Evolutionary conservation across 92 coral and sea anemone genomes (phyloP).

Genomic region (Phenganax subtilis): DNA sequence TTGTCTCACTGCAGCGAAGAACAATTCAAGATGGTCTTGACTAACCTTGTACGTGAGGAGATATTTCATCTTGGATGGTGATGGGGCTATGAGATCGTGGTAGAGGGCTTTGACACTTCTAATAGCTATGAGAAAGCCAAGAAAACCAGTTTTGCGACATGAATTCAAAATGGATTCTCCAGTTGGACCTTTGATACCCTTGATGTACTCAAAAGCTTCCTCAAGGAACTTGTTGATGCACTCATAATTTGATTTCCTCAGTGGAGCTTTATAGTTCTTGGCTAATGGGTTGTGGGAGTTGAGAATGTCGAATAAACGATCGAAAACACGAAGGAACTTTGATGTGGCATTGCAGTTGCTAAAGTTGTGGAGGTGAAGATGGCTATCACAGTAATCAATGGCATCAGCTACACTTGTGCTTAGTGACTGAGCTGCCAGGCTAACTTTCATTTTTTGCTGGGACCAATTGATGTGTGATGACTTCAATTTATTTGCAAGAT

Average conservation of each 20-base stretch:
- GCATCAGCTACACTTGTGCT: constrained; percentile 2
- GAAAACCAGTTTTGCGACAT: too few species aligned
- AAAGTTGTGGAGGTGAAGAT: constrained; percentile 16
- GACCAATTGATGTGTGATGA: constrained; percentile 30
- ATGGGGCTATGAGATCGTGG: not conserved
- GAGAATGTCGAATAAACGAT: constrained; percentile 21
- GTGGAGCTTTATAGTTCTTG: constrained; percentile 19
- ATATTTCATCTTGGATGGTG: not conserved
- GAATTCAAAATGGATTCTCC: too few species aligned
- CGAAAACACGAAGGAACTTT: constrained; percentile 19
- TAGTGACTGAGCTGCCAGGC: constrained; percentile 16
- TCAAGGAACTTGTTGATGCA: not conserved
- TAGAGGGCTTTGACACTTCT: not conserved
- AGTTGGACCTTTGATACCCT: too few species aligned
- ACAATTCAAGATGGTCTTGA: constrained; percentile 9
- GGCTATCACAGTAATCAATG: constrained; percentile 7
- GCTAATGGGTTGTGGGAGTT: constrained; percentile 14
- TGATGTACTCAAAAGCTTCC: too few species aligned
- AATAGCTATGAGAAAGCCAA: too few species aligned
- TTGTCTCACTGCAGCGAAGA: not conserved
- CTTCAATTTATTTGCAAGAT: constrained; percentile 25
- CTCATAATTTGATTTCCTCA: not conserved
- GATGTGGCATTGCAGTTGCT: not conserved
- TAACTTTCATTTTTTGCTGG: constrained; percentile 22
- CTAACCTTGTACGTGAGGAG: constrained; percentile 5